Evolutionary conservation across 1,140 invertebrate genomes (phyloP).

Genomic region (Ptiloglossa arizonensis): DNA sequence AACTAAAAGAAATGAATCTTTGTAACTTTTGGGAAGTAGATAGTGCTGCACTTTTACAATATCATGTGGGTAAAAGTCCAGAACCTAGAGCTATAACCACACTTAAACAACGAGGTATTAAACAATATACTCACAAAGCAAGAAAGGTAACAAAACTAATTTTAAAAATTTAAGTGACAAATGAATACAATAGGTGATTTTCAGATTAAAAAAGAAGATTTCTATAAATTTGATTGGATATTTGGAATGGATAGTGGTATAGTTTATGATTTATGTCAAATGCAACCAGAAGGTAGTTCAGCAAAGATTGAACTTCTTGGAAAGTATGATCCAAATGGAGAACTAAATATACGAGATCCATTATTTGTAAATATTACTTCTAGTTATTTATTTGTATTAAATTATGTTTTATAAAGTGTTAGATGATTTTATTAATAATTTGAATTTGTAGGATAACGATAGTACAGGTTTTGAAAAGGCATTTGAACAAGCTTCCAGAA

Average conservation of each 20-base stretch:
- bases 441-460: slow-evolving; percentile 82
- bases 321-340: slow-evolving; percentile 90
- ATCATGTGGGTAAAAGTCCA: slow-evolving; percentile 92
- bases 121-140: slow-evolving; percentile 88
- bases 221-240: slow-evolving; percentile 90
- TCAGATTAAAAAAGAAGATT: slow-evolving; percentile 87
- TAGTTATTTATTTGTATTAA: slow-evolving; percentile 20
- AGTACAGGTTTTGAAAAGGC: slow-evolving; percentile 87
- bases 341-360: slow-evolving; percentile 92
- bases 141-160: slow-evolving; percentile 84
- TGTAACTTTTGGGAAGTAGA: slow-evolving; percentile 90
- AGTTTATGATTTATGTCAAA: slow-evolving; percentile 85
- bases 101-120: slow-evolving; percentile 86
- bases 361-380: slow-evolving; percentile 87
- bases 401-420: slow-evolving; percentile 8
- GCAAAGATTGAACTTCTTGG: slow-evolving; percentile 91
- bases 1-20: slow-evolving; percentile 85
- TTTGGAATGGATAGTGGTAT: slow-evolving; percentile 96
- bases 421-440: slow-evolving; percentile 24
- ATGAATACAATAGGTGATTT: slow-evolving; percentile 21
- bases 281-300: slow-evolving; percentile 84
- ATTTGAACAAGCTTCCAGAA: slow-evolving; percentile 87
- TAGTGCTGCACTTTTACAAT: slow-evolving; percentile 92
- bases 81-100: slow-evolving; percentile 89
- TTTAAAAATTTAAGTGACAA: neutral